These are phyloP conservation scores for Zosterops pallidus DNA, from an alignment of 2,113 vertebrate genomes.

Conservation along the genomic window DNA sequence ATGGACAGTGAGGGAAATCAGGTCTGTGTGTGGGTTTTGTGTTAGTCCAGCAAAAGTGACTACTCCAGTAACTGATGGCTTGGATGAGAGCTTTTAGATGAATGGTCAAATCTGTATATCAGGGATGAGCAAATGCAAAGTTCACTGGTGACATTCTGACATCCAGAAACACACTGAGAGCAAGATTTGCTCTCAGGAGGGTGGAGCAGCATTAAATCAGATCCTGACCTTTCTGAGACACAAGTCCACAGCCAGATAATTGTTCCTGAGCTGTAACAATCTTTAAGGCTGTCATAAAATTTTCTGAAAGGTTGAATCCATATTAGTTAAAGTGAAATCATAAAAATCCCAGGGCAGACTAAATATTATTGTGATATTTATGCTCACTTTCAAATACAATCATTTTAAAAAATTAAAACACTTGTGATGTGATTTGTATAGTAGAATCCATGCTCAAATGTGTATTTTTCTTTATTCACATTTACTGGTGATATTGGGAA, in stretches of 20 bases:
- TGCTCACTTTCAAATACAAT: background rate
- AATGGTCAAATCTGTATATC: background rate
- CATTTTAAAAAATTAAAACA: background rate
- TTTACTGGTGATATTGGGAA: background rate
- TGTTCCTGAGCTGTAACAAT: background rate
- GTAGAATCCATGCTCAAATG: background rate
- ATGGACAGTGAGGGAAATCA: background rate
- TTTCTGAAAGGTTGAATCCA: conserved; percentile 34
- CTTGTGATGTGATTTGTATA: background rate
- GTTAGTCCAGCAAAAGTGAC: background rate
- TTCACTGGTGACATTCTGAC: background rate
- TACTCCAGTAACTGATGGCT: background rate
- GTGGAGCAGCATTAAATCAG: conserved; percentile 3
- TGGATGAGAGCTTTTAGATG: background rate
- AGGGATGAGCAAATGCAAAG: background rate
- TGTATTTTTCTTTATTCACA: background rate
- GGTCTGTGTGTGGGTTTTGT: background rate
- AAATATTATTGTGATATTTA: conserved; percentile 20
- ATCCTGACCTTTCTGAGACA: conserved; percentile 36
- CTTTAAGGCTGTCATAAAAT: conserved; percentile 25
- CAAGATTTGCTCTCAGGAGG: background rate
- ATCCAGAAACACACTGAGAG: background rate
- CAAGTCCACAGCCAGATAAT: background rate
- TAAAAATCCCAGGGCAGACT: conserved; percentile 1
- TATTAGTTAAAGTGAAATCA: background rate